phyloP scores from a whole-genome alignment of 2,113 vertebrate species.

The Nothocercus nigrocapillus region DNA sequence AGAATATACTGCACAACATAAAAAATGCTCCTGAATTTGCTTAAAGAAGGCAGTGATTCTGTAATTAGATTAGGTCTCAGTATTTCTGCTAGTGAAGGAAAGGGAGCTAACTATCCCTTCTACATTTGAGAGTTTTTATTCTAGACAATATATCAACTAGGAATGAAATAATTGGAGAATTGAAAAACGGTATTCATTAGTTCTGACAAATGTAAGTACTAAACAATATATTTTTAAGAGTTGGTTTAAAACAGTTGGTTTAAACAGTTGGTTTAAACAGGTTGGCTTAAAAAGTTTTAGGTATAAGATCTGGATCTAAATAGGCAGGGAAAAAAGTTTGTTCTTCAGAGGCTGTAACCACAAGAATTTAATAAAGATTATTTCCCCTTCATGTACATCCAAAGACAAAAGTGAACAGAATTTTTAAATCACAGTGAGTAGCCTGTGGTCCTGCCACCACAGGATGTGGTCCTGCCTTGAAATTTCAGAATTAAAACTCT shows the following conservation, averaged over 20 bases:
- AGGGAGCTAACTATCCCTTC: slow-evolving; percentile 9
- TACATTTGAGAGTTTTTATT: slow-evolving; percentile 24
- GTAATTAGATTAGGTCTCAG: slow-evolving; percentile 1
- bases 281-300: neutral
- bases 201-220: neutral
- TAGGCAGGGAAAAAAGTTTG: neutral
- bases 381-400: slow-evolving; percentile 36
- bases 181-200: neutral
- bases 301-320: neutral
- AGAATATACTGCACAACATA: neutral
- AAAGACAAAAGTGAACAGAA: slow-evolving; percentile 40
- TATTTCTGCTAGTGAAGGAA: slow-evolving; percentile 29
- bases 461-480: neutral
- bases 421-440: neutral
- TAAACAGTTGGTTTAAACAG: neutral
- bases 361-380: slow-evolving; percentile 13
- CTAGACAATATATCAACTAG: neutral
- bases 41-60: neutral
- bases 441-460: neutral
- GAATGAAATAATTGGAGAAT: neutral
- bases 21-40: neutral
- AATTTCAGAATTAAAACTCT: neutral
- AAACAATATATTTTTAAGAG: neutral
- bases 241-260: too few relatives aligned
- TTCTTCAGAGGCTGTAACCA: neutral